Evolutionary conservation across 2,113 vertebrate species (phyloP).

Genomic region (Nesogale talazaci): DNA sequence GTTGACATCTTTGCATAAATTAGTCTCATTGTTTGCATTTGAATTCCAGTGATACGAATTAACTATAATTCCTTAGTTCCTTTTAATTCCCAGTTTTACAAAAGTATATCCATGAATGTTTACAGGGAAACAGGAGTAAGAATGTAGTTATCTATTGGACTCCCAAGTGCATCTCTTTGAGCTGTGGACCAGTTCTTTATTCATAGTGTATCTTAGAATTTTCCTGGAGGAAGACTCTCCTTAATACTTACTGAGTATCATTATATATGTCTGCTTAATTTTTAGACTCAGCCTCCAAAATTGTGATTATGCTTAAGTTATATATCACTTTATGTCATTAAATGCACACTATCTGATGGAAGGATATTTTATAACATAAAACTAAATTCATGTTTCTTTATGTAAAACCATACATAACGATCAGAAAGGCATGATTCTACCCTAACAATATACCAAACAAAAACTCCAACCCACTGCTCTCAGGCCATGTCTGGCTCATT

Average conservation of each 20-base stretch:
- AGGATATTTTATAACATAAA: too few species aligned
- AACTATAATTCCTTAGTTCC: constrained; percentile 53
- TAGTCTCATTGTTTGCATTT: constrained; percentile 53
- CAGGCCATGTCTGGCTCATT: too few species aligned
- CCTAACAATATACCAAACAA: too few species aligned
- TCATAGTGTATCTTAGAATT: neutral
- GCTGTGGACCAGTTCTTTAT: neutral
- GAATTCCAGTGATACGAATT: constrained; percentile 58
- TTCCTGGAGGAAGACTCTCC: constrained; percentile 17
- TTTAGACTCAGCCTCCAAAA: too few species aligned
- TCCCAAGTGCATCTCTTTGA: constrained; percentile 29
- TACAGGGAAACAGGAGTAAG: constrained; percentile 45
- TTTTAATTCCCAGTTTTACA: constrained; percentile 34
- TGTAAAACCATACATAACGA: constrained; percentile 20
- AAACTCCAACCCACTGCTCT: too few species aligned
- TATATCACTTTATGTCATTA: too few species aligned
- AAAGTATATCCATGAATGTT: constrained; percentile 5
- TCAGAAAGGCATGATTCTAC: neutral
- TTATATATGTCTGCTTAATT: too few species aligned
- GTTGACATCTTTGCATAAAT: constrained; percentile 57
- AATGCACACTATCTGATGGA: too few species aligned
- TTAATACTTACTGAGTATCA: neutral
- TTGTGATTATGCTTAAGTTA: too few species aligned
- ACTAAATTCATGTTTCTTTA: constrained; percentile 6
- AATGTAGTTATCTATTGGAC: neutral